Conservation (phyloP, 2,113 vertebrate genomes). For the Pterophyllum scalare region DNA sequence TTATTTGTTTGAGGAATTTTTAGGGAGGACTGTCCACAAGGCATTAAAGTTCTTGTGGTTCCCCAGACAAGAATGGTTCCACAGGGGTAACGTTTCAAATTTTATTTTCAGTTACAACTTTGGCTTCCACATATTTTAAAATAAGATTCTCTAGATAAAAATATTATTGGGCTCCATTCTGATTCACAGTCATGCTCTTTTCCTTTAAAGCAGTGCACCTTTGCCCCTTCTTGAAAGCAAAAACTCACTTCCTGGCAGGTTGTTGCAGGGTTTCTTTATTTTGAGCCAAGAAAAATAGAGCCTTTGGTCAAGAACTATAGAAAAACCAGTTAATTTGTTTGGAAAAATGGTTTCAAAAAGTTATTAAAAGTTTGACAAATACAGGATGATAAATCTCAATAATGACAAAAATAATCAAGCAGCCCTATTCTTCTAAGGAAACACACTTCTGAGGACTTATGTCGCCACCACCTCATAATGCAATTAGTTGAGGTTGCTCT, state of each 20-base stretch:
- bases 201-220: background rate
- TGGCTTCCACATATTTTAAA: background rate
- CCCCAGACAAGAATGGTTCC: background rate
- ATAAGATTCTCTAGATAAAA: background rate
- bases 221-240: background rate
- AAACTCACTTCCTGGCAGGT: background rate
- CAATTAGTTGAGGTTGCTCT: background rate
- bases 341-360: background rate
- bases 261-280: background rate
- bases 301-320: background rate
- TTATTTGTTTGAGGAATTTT: background rate
- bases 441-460: no score
- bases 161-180: background rate
- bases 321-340: background rate
- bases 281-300: background rate
- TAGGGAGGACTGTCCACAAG: rapidly evolving
- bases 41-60: background rate
- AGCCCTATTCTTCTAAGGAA: background rate
- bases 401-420: background rate
- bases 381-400: background rate
- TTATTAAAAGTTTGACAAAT: background rate
- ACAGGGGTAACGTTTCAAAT: background rate
- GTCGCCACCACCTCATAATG: background rate
- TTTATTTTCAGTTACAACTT: background rate
- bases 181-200: background rate